Evolutionary conservation across 2,888 invertebrate species (phyloP).

Genomic region (Crossocerus cetratus): DNA sequence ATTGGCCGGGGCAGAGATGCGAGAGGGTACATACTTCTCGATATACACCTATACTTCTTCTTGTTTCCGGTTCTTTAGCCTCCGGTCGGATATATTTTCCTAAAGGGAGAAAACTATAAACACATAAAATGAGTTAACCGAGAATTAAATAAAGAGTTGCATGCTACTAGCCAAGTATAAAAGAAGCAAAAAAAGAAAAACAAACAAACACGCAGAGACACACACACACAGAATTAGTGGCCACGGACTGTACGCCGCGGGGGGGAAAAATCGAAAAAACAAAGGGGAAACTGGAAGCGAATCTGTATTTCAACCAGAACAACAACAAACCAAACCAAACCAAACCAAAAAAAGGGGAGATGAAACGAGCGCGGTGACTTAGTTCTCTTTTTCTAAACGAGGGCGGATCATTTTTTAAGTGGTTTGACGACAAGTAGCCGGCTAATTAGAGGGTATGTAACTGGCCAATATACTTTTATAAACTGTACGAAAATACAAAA

Average conservation of each 20-base stretch:
- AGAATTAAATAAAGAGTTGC: constrained; percentile 41
- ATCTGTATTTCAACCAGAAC: neutral
- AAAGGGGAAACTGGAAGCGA: neutral
- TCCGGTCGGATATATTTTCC: constrained; percentile 48
- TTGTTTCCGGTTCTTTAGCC: constrained; percentile 53
- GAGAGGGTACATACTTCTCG: constrained; percentile 29
- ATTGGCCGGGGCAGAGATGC: constrained; percentile 4
- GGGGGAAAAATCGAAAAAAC: constrained; percentile 25
- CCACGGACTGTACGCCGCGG: constrained; percentile 23
- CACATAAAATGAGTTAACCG: constrained; percentile 13
- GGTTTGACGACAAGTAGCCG: constrained; percentile 43
- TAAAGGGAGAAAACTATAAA: constrained; percentile 25
- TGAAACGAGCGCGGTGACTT: constrained; percentile 25
- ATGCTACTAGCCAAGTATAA: constrained; percentile 33
- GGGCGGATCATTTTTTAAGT: constrained; percentile 48
- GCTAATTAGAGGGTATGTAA: constrained; percentile 47
- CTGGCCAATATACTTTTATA: constrained; percentile 54
- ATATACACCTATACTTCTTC: constrained; percentile 37
- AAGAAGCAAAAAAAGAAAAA: constrained; percentile 32
- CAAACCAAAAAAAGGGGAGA: neutral
- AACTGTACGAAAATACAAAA: constrained; percentile 43
- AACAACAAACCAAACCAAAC: neutral
- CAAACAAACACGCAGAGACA: neutral
- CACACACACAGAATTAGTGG: constrained; percentile 38
- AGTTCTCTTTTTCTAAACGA: constrained; percentile 42